phyloP scores from a whole-genome alignment of 2,888 invertebrate species.

The Mimumesa dahlbomi region DNA sequence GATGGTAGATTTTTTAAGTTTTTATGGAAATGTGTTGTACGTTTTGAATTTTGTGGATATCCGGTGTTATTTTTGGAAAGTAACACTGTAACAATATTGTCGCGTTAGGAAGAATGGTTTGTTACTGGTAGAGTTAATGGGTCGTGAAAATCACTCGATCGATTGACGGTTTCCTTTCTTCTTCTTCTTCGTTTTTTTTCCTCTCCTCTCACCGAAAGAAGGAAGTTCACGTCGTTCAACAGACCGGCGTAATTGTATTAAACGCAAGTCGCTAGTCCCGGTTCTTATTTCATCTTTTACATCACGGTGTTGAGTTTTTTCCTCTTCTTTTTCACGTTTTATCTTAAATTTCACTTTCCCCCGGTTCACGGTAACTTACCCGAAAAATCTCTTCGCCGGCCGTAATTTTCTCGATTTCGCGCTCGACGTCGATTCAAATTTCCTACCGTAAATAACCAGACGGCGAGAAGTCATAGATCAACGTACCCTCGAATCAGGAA shows the following conservation, averaged over 20 bases:
- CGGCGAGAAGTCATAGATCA: too few species aligned
- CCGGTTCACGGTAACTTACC: too few species aligned
- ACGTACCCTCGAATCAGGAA: too few species aligned
- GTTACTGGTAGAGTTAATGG: conserved; percentile 58
- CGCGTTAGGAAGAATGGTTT: conserved; percentile 43
- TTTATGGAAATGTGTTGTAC: too few species aligned
- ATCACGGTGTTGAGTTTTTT: too few species aligned
- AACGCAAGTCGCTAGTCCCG: background rate
- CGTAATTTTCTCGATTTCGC: too few species aligned
- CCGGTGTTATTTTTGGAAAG: too few species aligned
- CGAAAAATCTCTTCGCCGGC: too few species aligned
- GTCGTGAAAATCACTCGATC: conserved; percentile 57
- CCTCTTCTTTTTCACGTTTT: background rate
- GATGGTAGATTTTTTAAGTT: too few species aligned
- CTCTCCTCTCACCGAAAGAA: background rate
- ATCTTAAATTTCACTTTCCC: background rate
- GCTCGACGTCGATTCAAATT: too few species aligned
- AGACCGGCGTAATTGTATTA: conserved; percentile 6
- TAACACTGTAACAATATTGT: conserved; percentile 49
- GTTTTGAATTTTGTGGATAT: too few species aligned
- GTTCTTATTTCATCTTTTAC: background rate
- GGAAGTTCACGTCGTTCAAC: conserved; percentile 10
- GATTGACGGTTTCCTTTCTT: conserved; percentile 41
- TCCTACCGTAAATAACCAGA: too few species aligned
- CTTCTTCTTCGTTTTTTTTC: background rate